Base-by-base conservation (phyloP, 2,797 vertebrate genomes). In the Streptopelia turtur region DNA sequence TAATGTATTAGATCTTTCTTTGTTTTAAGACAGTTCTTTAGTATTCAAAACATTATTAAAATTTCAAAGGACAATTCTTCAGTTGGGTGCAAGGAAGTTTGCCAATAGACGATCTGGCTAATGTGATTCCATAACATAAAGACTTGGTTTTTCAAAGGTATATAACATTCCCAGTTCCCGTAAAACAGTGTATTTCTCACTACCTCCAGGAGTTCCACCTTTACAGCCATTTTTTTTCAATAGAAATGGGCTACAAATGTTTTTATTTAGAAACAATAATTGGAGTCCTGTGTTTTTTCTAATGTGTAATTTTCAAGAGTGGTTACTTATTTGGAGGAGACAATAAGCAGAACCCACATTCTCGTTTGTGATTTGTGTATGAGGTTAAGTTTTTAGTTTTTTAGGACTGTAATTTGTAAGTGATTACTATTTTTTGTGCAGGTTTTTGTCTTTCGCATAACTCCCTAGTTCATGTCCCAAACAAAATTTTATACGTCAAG, bases 221-320 rank as follows among this genome's bases (percentile, higher is more conserved):
- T 89, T 78, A 28, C 6, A 13, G 1, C 5, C 3, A 16, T 14
- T 45, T 76, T 39, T 39, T 49, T 76, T 71, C 5, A 20, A 17
- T 52, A 56, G 25, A 83, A 64, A 60, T 60, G 11, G 68, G 10
- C 49, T 89, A 47, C 35, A 76, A 41, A 33, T 71, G 13, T 70
- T 93, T 95, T 87, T 81, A 16, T 86, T 82, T 89, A 77, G 61
- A 89, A 89, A 24, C 12, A 60, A 3, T 82, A 82, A 74, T 59
- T 63, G n/a, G 43, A 75, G 20, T 77, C 22, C 24, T 87, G 3
- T 83, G 25, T 28, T 18, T 55, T 82, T 90, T 87, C 41, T 59
- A 47, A 80, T 64, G 25, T 8, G 0, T 83, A 59, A 41, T 78
- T 80, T 37, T 88, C 68, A 94, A 52, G 27, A 15, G 39, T 87